phyloP scores from a whole-genome alignment of 1,140 invertebrate genomes.

The Drosophila insularis region DNA sequence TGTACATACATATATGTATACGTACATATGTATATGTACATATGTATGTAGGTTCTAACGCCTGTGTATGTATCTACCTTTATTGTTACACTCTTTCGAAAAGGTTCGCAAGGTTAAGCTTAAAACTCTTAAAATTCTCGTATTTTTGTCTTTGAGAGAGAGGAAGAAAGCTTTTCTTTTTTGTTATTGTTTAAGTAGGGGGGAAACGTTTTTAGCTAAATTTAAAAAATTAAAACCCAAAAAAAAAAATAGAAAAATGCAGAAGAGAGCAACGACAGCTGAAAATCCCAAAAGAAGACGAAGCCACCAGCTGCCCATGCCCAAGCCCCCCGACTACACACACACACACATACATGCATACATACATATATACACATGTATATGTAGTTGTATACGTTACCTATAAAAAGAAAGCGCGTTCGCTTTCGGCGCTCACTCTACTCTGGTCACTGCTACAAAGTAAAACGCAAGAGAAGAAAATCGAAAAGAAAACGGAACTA shows the following conservation, averaged over 20 bases:
- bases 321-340: not conserved
- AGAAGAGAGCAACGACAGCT: slow-evolving; percentile 14
- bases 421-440: slow-evolving; percentile 71
- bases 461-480: slow-evolving; percentile 15
- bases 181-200: slow-evolving; percentile 10
- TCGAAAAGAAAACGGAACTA: not conserved
- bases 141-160: not conserved
- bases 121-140: too few species aligned
- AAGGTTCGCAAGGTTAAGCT: too few species aligned
- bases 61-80: too few species aligned
- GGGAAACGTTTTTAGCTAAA: slow-evolving; percentile 47
- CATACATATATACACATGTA: not conserved
- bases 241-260: slow-evolving; percentile 36
- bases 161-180: slow-evolving; percentile 1
- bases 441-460: slow-evolving; percentile 66
- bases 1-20: too few species aligned
- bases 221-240: slow-evolving; percentile 66
- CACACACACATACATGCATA: not conserved
- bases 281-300: slow-evolving; percentile 31
- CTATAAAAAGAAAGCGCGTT: slow-evolving; percentile 76
- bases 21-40: too few species aligned
- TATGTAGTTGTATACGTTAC: slow-evolving; percentile 29
- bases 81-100: too few species aligned
- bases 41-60: too few species aligned
- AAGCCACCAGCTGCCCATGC: slow-evolving; percentile 29